These are phyloP conservation scores for Puffinus mauretanicus DNA, from an alignment of 2,113 vertebrate genomes.

Conservation along the genomic window DNA sequence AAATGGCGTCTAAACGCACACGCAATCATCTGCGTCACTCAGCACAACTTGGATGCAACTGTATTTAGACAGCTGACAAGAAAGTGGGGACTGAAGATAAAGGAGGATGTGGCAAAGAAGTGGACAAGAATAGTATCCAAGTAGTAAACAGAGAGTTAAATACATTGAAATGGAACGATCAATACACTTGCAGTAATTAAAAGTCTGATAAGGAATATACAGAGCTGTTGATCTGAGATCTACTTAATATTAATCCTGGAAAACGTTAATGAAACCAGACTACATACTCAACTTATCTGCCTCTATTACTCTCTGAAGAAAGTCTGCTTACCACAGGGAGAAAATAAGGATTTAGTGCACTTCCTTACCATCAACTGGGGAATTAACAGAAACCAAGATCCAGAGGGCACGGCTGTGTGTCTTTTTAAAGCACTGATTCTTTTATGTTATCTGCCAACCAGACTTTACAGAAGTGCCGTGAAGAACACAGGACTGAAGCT, in stretches of 20 bases:
- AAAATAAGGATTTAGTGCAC: not conserved
- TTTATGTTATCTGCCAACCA: not conserved
- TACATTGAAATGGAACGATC: not conserved
- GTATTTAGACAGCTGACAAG: constrained; percentile 15
- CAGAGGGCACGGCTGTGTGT: not conserved
- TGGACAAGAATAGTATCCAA: not conserved
- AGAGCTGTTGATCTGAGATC: not conserved
- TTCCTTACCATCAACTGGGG: not conserved
- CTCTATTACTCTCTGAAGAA: not conserved
- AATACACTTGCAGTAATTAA: not conserved
- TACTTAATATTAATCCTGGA: not conserved
- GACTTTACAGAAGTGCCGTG: not conserved
- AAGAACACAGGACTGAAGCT: not conserved
- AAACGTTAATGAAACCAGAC: not conserved
- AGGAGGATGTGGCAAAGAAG: not conserved
- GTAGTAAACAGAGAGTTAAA: not conserved
- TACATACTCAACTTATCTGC: not conserved
- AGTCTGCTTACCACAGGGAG: not conserved
- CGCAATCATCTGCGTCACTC: not conserved
- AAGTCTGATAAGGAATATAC: not conserved
- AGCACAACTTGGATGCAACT: not conserved
- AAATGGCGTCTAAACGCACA: not conserved
- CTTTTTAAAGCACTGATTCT: not conserved
- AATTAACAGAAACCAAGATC: not conserved
- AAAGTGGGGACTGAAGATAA: not conserved